A percentile compares a stretch with the other conserved stretches of the same genome.
Evolutionary conservation across 2,113 vertebrate species (phyloP).

Genomic region (Scopus umbretta): DNA sequence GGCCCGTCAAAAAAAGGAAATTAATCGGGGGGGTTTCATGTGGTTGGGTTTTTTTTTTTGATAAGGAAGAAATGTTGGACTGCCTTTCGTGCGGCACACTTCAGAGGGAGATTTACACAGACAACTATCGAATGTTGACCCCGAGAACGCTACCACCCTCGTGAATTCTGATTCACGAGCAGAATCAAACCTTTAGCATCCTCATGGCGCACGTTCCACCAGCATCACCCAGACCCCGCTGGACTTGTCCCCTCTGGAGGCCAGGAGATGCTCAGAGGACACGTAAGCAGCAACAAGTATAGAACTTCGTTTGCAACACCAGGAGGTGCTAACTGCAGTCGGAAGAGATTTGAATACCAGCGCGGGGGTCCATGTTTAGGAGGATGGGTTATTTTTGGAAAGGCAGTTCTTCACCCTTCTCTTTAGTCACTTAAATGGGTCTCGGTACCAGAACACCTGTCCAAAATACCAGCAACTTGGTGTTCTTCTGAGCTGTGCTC

Average conservation of each 20-base stretch:
- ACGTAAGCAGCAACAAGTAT: neutral
- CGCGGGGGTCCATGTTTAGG: accelerated
- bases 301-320: neutral
- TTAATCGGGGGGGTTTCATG: neutral
- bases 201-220: neutral
- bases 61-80: neutral
- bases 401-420: neutral
- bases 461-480: neutral
- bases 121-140: no score
- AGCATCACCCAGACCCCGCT: neutral
- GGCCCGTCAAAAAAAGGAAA: neutral
- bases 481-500: neutral
- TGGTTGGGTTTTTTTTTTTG: neutral
- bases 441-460: neutral
- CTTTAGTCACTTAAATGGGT: neutral
- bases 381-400: neutral
- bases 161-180: neutral
- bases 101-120: neutral
- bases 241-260: no score
- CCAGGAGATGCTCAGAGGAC: neutral
- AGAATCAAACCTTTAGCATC: neutral
- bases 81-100: no score
- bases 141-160: neutral
- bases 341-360: neutral
- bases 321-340: no score